Percentiles rank a stretch among this genome's conserved stretches.
These are phyloP conservation scores for Brachionus sp. DNA, from an alignment of 1,140 invertebrate genomes.

Conservation along the genomic window DNA sequence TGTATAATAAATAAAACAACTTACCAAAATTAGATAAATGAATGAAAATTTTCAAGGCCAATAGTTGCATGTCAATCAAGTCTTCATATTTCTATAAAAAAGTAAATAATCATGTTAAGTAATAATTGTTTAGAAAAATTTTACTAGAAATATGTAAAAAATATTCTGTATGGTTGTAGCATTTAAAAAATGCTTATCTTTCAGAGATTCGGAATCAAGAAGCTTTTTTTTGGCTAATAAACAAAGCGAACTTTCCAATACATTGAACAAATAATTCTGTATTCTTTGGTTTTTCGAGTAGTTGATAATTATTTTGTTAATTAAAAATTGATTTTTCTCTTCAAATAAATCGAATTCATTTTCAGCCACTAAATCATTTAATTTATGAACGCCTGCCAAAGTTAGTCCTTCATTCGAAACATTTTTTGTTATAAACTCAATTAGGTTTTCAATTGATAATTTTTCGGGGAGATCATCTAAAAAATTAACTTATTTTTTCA, in stretches of 20 bases:
- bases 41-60: not conserved
- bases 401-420: not conserved
- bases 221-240: slow-evolving; percentile 8
- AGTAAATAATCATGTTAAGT: not conserved
- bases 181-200: not conserved
- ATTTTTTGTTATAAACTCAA: not conserved
- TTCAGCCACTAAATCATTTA: not conserved
- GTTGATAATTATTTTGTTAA: not conserved
- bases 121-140: not conserved
- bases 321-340: not conserved
- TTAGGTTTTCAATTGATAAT: not conserved
- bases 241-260: not conserved
- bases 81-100: slow-evolving; percentile 6
- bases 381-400: not conserved
- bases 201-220: not conserved
- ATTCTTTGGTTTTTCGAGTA: not conserved
- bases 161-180: not conserved
- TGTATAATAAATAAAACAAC: not conserved
- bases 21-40: slow-evolving; percentile 35
- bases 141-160: slow-evolving; percentile 22
- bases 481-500: not conserved
- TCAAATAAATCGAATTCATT: not conserved
- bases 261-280: not conserved
- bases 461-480: not conserved
- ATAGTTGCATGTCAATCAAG: not conserved